phyloP scores from a whole-genome alignment of 1,140 invertebrate species.

The Diachasmimorpha longicaudata region DNA sequence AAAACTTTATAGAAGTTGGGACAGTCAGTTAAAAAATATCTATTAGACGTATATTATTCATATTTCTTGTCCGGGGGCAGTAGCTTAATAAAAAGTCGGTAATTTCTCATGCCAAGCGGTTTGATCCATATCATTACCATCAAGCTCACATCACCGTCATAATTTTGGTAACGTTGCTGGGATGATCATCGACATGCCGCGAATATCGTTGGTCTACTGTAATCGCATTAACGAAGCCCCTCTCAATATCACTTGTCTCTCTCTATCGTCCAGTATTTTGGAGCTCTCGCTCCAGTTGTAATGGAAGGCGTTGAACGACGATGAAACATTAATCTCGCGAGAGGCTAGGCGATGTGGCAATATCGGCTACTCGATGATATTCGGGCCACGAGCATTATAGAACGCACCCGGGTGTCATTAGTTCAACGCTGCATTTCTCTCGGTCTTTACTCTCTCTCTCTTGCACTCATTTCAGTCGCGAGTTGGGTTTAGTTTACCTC shows the following conservation, averaged over 20 bases:
- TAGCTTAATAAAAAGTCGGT: neutral
- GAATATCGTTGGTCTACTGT: constrained; percentile 21
- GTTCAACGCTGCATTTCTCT: constrained; percentile 33
- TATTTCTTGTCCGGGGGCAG: no score
- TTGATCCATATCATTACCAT: neutral
- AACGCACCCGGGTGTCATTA: constrained; percentile 47
- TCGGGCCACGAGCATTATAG: constrained; percentile 58
- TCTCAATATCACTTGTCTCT: neutral
- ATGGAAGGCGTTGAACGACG: constrained; percentile 30
- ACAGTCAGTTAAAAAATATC: no score
- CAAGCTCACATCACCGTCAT: constrained; percentile 7
- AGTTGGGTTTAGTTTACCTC: neutral
- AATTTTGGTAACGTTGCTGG: constrained; percentile 1
- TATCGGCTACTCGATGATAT: constrained; percentile 55
- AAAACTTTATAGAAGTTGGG: no score
- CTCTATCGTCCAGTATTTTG: constrained; percentile 14
- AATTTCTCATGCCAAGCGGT: neutral
- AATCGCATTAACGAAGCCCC: constrained; percentile 22
- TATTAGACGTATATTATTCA: no score
- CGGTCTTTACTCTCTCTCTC: neutral
- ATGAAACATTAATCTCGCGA: constrained; percentile 52
- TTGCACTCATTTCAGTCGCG: neutral
- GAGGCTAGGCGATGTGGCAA: constrained; percentile 44
- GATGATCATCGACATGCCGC: constrained; percentile 22
- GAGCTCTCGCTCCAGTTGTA: constrained; percentile 17